Base-by-base conservation (phyloP, 2,888 invertebrate species). In the Gari tellinella region DNA sequence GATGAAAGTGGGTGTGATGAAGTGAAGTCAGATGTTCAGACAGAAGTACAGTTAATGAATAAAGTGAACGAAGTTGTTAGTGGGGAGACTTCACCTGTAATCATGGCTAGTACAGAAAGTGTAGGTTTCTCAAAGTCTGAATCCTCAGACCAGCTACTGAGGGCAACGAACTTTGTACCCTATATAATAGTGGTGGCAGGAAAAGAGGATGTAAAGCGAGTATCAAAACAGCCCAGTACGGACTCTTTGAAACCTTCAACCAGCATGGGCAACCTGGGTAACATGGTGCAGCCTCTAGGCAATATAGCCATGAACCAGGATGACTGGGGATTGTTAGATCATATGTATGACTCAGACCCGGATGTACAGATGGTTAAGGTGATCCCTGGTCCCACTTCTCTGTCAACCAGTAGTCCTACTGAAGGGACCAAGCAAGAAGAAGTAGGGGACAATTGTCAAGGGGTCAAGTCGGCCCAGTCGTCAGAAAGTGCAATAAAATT, bases 61-160 rank as follows among this genome's bases (percentile, higher is more conserved):
- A 95, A 95, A 88, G 95, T 95, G 67, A 95, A 95, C 88, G 94
- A 95, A 91, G 95, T 95, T 0, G 94, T 94, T 70, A 94, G 93
- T 86, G 84, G 88, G 25, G 90, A 89, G 43, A 89, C 90, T 67
- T 84, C 88, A 19, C 89, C 93, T 64, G 93, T 93, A 19, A 60
- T 60, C 40, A 60, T 60, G 7, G 19, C 19, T 48, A 46, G 49
- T 60, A 17, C 37, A 17, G 70, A 78, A 48, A 66, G 66, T 37
- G 10, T 10, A 31, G 4, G 31, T 31, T 31, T 31, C 31, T 31
- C 31, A 31, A 31, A 31, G 31, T 31, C 31, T 31, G 31, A 10
- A 10, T 31, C 31, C 31, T 31, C 31, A 31, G 31, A 31, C 10
- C 80, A 78, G 38, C 19, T 80, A 10, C 49, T 81, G 26, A 61